Base-by-base conservation (phyloP, 2,113 vertebrate species). In the Gallinago media region DNA sequence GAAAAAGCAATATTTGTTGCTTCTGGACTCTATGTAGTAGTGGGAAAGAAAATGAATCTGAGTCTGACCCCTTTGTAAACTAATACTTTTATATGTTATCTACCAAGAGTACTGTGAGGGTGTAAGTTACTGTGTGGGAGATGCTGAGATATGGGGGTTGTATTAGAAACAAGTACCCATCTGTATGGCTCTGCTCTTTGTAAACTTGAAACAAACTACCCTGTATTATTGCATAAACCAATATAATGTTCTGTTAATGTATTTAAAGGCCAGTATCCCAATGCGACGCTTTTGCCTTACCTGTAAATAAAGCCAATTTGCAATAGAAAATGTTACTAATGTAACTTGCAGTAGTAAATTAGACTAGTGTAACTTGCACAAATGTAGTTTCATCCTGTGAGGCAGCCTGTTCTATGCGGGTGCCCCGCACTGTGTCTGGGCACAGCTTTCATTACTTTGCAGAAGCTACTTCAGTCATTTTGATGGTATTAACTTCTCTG, bases 201-300 rank as follows among this genome's bases (percentile, higher is more conserved):
- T 38, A 36, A 63, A 23, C 0, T 6, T 52, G 56, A 67, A 78
- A 71, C 29, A 54, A 29, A 40, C 12, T 52, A 22, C 32, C 26
- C 36, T 40, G 34, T 31, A 5, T 54, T 44, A 27, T 58, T 40
- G 11, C 4, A 4, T 27, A 12, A 46, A 73, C 44, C n/a, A 27
- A 1, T 68, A 7, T 19, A 27, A 50, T 3, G 9, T 29, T 40
- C 17, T 2, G 4, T 25, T 77, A 44, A 22, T 15, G 1, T 26
- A 34, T 40, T 70, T 25, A 88, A 66, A 32, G 58, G 14, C 7
- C n/a, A 17, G 5, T 34, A 16, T 85, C 26, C 27, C 20, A 12
- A 0, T 27, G 27, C 2, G 1, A 46, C 7, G 20, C 31, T 54
- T 34, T 71, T 0, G 0, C 36, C 34, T 49, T 88, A 70, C 36